Evolutionary conservation across 2,888 invertebrate genomes (phyloP).

Genomic region (Exocentrus adspersus): DNA sequence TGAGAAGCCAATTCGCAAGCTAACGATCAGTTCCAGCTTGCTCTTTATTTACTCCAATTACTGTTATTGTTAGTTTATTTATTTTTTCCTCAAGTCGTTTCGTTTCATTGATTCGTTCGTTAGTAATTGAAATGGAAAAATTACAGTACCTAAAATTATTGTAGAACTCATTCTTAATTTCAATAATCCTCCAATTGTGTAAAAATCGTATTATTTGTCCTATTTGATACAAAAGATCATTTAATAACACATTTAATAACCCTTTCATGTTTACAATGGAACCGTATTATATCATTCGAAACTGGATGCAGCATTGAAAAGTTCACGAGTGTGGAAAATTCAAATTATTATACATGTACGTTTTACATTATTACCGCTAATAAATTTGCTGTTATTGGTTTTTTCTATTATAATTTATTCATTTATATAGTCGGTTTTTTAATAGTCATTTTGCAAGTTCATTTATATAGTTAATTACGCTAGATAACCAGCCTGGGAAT

Average conservation of each 20-base stretch:
- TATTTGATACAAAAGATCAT: background rate
- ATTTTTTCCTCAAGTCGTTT: too few species aligned
- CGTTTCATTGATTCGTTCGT: too few species aligned
- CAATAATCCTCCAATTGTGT: too few species aligned
- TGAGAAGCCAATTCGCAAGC: too few species aligned
- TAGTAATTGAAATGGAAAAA: too few species aligned
- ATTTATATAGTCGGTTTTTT: background rate
- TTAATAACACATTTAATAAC: background rate
- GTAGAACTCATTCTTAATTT: too few species aligned
- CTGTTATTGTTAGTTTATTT: too few species aligned
- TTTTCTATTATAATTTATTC: slow-evolving; percentile 2
- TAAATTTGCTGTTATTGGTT: background rate
- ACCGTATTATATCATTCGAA: slow-evolving; percentile 1
- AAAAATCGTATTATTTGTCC: too few species aligned
- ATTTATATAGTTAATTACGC: slow-evolving; percentile 1
- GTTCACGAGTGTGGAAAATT: slow-evolving; percentile 8
- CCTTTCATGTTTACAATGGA: background rate
- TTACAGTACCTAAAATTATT: too few species aligned
- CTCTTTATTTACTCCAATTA: too few species aligned
- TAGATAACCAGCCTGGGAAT: background rate
- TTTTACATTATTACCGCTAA: background rate
- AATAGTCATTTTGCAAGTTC: background rate
- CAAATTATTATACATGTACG: slow-evolving; percentile 15
- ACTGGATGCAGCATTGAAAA: slow-evolving; percentile 10
- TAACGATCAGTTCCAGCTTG: too few species aligned